Percentiles rank a stretch among this genome's conserved stretches.
Conservation (phyloP, 2,888 invertebrate genomes). For the Phyllotreta striolata region DNA sequence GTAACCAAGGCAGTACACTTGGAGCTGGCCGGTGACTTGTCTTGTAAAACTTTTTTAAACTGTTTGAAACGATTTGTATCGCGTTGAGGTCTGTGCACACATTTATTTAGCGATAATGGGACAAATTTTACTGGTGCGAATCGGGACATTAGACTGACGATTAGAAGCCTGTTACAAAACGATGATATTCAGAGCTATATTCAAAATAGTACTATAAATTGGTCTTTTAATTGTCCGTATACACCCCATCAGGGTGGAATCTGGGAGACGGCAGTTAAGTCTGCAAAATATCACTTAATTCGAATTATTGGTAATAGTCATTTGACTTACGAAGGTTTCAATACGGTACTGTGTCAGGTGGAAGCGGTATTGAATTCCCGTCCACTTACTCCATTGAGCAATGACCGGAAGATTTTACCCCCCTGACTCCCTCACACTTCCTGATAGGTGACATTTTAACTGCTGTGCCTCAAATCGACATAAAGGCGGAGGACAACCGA, state of each 20-base stretch:
- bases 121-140: slow-evolving; percentile 8
- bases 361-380: slow-evolving; percentile 29
- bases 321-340: slow-evolving; percentile 23
- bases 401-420: slow-evolving; percentile 15
- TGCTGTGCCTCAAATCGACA: slow-evolving; percentile 13
- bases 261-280: slow-evolving; percentile 32
- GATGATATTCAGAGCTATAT: slow-evolving; percentile 7
- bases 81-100: too few relatives aligned
- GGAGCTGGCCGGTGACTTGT: too few relatives aligned
- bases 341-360: slow-evolving; percentile 23
- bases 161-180: background rate
- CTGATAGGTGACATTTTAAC: slow-evolving; percentile 29
- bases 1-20: background rate
- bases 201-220: slow-evolving; percentile 2
- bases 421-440: slow-evolving; percentile 27
- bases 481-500: slow-evolving; percentile 5
- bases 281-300: slow-evolving; percentile 22
- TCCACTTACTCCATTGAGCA: slow-evolving; percentile 13
- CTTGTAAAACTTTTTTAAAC: too few relatives aligned
- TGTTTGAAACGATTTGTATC: too few relatives aligned
- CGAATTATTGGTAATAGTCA: slow-evolving; percentile 22
- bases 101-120: background rate
- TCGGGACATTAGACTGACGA: background rate
- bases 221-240: slow-evolving; percentile 24
- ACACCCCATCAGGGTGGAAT: slow-evolving; percentile 27